Percentiles rank a stretch among this genome's conserved stretches.
Evolutionary conservation across 1,140 invertebrate species (phyloP).

Genomic region (Habropoda laboriosa): DNA sequence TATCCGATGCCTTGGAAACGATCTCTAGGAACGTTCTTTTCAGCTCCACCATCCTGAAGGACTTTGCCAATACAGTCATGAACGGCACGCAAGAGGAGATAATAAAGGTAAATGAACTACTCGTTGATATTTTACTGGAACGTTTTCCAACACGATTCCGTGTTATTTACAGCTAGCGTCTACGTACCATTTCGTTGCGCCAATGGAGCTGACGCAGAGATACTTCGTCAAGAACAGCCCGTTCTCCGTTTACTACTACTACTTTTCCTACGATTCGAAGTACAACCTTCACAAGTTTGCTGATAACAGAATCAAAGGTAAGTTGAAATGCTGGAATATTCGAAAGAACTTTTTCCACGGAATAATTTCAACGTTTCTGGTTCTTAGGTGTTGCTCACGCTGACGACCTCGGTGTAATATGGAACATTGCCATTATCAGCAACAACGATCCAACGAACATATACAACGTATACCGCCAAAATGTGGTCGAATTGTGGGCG

Average conservation of each 20-base stretch:
- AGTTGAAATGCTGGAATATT: too few relatives aligned
- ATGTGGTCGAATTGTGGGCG: too few relatives aligned
- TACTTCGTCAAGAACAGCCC: conserved; percentile 7
- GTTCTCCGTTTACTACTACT: conserved; percentile 53
- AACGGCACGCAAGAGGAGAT: neutral
- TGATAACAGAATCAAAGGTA: too few relatives aligned
- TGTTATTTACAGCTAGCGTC: conserved; percentile 39
- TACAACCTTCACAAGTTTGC: conserved; percentile 49
- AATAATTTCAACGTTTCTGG: too few relatives aligned
- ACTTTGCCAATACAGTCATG: too few relatives aligned
- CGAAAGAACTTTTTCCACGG: too few relatives aligned
- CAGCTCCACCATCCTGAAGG: too few relatives aligned
- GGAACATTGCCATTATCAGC: neutral
- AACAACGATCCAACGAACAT: neutral
- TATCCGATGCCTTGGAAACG: too few relatives aligned
- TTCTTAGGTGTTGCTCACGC: conserved; percentile 48
- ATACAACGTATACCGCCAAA: neutral
- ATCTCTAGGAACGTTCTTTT: too few relatives aligned
- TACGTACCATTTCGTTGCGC: conserved; percentile 16
- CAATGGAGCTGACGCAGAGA: conserved; percentile 41
- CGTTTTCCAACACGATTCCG: neutral
- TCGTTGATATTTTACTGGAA: too few relatives aligned
- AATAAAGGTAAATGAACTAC: neutral
- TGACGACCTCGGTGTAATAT: conserved; percentile 59
- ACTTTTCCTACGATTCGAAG: conserved; percentile 36